Evolutionary conservation across 2,797 vertebrate genomes (phyloP).

Genomic region (Heliangelus exortis): DNA sequence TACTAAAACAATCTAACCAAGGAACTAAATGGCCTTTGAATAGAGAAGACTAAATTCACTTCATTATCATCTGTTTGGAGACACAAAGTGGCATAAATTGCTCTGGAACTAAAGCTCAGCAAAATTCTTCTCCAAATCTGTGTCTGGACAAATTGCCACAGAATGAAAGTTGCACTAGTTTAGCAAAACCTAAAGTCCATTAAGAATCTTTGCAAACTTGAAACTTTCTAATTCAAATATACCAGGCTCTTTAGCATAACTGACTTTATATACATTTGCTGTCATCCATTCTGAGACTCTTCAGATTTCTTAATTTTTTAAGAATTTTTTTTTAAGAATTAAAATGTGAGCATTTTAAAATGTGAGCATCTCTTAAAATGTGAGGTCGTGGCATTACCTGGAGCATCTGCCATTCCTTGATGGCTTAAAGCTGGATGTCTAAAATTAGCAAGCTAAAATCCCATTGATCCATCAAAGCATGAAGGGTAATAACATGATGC

Average conservation of each 20-base stretch:
- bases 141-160: constrained; percentile 2
- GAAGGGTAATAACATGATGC: not conserved
- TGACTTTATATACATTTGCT: not conserved
- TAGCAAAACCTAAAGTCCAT: not conserved
- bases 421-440: not conserved
- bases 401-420: not conserved
- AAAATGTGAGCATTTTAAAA: too few species aligned
- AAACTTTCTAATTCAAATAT: not conserved
- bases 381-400: not conserved
- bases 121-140: constrained; percentile 36
- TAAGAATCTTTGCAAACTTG: not conserved
- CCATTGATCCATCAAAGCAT: not conserved
- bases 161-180: not conserved
- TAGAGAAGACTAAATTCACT: constrained; percentile 41
- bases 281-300: not conserved
- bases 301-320: not conserved
- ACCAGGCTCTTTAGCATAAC: not conserved
- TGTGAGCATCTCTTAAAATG: not conserved
- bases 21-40: constrained; percentile 25
- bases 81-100: constrained; percentile 32
- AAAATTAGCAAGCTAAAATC: not conserved
- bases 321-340: not conserved
- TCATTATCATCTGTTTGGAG: constrained; percentile 45
- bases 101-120: constrained; percentile 32
- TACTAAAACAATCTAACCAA: constrained; percentile 50